Evolutionary conservation across 2,797 vertebrate genomes (phyloP).

Genomic region (Mus spretus): DNA sequence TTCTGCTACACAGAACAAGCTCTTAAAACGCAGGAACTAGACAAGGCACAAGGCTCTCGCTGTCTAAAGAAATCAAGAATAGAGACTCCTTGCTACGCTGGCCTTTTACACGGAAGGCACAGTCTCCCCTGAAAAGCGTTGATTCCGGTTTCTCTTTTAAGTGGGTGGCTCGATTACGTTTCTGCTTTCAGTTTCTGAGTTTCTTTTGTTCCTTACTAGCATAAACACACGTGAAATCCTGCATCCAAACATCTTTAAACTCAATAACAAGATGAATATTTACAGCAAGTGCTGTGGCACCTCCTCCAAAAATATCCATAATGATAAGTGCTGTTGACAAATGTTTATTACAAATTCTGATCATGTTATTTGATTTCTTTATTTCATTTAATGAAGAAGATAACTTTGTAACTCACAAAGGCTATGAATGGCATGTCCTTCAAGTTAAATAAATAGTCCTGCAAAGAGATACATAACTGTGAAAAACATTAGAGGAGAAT

Average conservation of each 20-base stretch:
- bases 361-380: conserved; percentile 84
- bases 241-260: conserved; percentile 81
- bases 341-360: conserved; percentile 87
- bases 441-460: conserved; percentile 76
- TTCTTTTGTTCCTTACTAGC: conserved; percentile 86
- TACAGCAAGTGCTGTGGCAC: conserved; percentile 74
- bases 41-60: conserved; percentile 92
- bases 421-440: conserved; percentile 83
- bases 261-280: conserved; percentile 85
- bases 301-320: conserved; percentile 54
- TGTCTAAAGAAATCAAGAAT: conserved; percentile 95
- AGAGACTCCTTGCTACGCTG: conserved; percentile 96
- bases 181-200: conserved; percentile 88
- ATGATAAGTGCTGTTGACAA: conserved; percentile 72
- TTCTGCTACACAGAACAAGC: conserved; percentile 91
- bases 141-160: conserved; percentile 92
- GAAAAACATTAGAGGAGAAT: conserved; percentile 81
- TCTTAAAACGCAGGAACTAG: conserved; percentile 92
- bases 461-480: conserved; percentile 81
- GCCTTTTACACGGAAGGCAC: conserved; percentile 94
- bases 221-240: conserved; percentile 84
- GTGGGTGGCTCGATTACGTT: conserved; percentile 85
- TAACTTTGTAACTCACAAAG: conserved; percentile 83
- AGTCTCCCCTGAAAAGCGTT: conserved; percentile 93
- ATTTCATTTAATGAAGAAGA: conserved; percentile 82